Evolutionary conservation across 2,888 invertebrate genomes (phyloP).

Genomic region (Idaea dimidiata): DNA sequence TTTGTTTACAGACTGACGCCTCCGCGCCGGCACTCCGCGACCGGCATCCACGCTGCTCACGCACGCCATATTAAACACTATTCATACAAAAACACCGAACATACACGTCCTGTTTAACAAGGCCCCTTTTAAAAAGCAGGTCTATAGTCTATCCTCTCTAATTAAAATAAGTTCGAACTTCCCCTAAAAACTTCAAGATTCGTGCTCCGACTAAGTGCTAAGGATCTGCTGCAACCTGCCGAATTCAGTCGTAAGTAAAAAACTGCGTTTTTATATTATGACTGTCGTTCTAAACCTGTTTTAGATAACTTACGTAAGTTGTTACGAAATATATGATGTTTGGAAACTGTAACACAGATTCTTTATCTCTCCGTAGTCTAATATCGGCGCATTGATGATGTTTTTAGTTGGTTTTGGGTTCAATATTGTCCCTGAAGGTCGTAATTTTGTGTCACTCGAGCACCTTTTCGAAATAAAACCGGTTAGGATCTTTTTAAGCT

Average conservation of each 20-base stretch:
- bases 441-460: conserved; percentile 69
- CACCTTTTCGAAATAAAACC: conserved; percentile 73
- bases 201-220: conserved; percentile 54
- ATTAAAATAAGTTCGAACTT: not conserved
- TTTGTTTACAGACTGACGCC: conserved; percentile 75
- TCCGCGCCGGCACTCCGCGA: conserved; percentile 71
- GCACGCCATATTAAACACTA: conserved; percentile 40
- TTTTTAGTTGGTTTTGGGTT: conserved; percentile 49
- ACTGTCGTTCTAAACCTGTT: conserved; percentile 39
- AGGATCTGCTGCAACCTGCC: conserved; percentile 45
- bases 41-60: conserved; percentile 67
- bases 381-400: conserved; percentile 28
- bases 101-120: not conserved
- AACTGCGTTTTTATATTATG: conserved; percentile 33
- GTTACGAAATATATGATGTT: conserved; percentile 45
- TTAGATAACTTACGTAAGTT: conserved; percentile 31
- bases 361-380: conserved; percentile 13
- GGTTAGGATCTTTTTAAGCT: conserved; percentile 70
- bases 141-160: not conserved
- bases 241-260: conserved; percentile 59
- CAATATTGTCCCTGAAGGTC: conserved; percentile 53
- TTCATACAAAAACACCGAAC: conserved; percentile 28
- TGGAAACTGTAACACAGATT: conserved; percentile 34
- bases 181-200: conserved; percentile 1
- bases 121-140: not conserved